Percentiles rank a stretch among this genome's conserved stretches.
Evolutionary conservation across 2,113 vertebrate species (phyloP).

Genomic region (Micromys minutus): DNA sequence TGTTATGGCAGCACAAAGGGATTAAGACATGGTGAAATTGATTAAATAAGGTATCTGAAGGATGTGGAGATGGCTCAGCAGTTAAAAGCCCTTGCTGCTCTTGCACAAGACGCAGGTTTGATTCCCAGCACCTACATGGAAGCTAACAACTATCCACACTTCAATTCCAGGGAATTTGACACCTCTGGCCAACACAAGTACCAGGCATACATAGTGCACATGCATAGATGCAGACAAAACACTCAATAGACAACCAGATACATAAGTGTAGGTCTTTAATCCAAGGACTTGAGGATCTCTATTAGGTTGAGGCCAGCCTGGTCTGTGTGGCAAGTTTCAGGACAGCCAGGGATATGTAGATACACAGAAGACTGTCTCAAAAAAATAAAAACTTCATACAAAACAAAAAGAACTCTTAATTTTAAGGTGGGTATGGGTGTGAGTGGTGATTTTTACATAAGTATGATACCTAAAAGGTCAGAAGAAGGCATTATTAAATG

Average conservation of each 20-base stretch:
- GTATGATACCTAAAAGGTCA: neutral
- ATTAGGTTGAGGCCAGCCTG: neutral
- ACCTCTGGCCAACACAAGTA: neutral
- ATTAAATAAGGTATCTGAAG: neutral
- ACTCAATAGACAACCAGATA: neutral
- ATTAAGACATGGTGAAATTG: neutral
- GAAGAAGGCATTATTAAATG: neutral
- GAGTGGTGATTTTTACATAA: too few species aligned
- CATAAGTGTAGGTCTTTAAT: neutral
- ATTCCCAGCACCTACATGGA: neutral
- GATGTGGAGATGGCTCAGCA: neutral
- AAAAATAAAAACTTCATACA: neutral
- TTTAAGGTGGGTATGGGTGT: neutral
- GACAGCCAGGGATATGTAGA: neutral
- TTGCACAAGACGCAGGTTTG: neutral
- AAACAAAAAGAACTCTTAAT: neutral
- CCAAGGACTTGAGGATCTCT: neutral
- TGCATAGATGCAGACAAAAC: neutral
- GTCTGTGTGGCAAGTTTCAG: neutral
- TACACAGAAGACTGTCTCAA: neutral
- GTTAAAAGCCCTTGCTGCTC: neutral
- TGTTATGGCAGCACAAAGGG: neutral
- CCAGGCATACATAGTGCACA: neutral
- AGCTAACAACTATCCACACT: neutral
- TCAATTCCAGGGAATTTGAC: neutral